Evolutionary conservation across 2,113 vertebrate genomes (phyloP), one percentile per base, ranked within the genome.

Genomic region (Ranitomeya variabilis): DNA sequence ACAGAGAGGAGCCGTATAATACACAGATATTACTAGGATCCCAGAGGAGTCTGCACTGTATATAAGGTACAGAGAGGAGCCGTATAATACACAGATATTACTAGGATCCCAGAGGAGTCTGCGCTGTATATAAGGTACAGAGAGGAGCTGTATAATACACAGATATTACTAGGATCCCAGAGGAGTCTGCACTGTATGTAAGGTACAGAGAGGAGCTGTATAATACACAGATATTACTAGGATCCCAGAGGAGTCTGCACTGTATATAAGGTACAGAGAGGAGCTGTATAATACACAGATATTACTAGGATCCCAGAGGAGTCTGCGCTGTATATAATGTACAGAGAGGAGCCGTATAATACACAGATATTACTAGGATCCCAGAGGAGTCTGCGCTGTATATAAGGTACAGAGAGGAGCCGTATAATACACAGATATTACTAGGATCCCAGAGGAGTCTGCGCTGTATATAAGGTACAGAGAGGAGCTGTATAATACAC

Each of bases 221-320:
- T 71, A 71, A 71, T 71, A 14, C 23, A 71, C 45, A 85, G 83
- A 45, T 71, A 73, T 73, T 71, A 85, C 66, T 55, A 73, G 51
- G 14, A 73, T 85, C 66, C 37, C 37, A 31, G 26, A 31, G 26
- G 26, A 31, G 26, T 31, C 26, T 31, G 26, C 26, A 31, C 26
- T 31, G 26, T 31, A 31, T 31, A 31, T 31, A 31, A 31, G 1
- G 26, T 31, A 31, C 26, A 26, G 2, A 13, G 66, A 71, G 67
- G 67, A 71, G 67, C 1, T 0, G 67, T 26, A 14, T 71, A 71
- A 71, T 71, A 14, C 23, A 71, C 45, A 85, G 83, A 45, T 71
- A 73, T 73, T 71, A 85, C 66, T 55, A 73, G n/a, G 6, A 73
- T 85, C 66, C 37, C 37, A 31, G 26, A 31, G 26, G 26, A 31